A percentile compares a stretch with the other conserved stretches of the same genome.
phyloP scores from a whole-genome alignment of 1,140 invertebrate genomes.

The Anastrepha obliqua region DNA sequence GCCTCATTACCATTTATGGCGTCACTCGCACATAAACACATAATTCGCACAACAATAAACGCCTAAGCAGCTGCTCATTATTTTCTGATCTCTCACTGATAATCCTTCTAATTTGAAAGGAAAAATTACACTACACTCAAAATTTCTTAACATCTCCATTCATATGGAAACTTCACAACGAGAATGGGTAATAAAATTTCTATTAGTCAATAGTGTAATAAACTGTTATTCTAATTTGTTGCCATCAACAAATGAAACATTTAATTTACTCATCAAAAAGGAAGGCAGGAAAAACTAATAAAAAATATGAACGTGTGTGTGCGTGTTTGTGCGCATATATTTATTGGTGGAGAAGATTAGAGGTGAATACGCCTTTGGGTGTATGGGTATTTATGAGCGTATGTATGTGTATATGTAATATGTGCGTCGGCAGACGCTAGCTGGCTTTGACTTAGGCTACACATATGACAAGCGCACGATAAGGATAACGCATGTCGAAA shows the following conservation, averaged over 20 bases:
- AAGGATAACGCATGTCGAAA: conserved; percentile 49
- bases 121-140: neutral
- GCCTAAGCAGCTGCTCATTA: neutral
- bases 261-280: conserved; percentile 41
- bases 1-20: neutral
- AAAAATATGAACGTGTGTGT: neutral
- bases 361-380: neutral
- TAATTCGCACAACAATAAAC: neutral
- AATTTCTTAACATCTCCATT: neutral
- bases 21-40: neutral
- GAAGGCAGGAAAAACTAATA: conserved; percentile 11
- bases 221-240: conserved; percentile 48
- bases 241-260: conserved; percentile 43
- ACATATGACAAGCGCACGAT: conserved; percentile 19
- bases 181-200: conserved; percentile 38
- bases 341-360: neutral
- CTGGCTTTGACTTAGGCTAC: too few relatives aligned
- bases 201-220: conserved; percentile 45
- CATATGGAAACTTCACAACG: neutral
- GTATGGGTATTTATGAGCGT: neutral
- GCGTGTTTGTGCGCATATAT: neutral
- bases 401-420: neutral
- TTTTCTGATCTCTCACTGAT: neutral
- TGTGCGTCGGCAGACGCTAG: neutral
- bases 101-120: neutral